Percentiles rank a stretch among this genome's conserved stretches.
phyloP scores from a whole-genome alignment of 2,888 invertebrate species.

The Allolobophora icterica region DNA sequence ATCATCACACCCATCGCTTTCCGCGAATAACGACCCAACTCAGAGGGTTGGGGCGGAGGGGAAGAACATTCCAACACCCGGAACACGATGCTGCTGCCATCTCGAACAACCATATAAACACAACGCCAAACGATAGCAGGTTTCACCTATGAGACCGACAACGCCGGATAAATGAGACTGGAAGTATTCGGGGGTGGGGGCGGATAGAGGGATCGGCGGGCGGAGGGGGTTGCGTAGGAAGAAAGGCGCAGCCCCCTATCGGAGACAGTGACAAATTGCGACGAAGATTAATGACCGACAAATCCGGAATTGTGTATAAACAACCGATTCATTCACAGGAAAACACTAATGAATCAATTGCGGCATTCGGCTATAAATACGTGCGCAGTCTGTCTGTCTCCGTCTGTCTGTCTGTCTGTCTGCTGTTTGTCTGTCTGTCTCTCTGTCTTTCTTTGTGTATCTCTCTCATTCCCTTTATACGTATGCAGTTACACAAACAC shows the following conservation, averaged over 20 bases:
- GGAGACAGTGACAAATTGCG: neutral
- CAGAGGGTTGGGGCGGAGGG: neutral
- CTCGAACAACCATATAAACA: neutral
- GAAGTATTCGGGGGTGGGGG: neutral
- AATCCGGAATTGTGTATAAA: neutral
- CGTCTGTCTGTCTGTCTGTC: neutral
- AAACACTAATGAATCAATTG: neutral
- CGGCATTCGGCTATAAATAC: neutral
- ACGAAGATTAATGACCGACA: constrained; percentile 17
- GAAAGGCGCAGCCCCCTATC: neutral
- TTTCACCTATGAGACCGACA: neutral
- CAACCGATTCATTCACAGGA: neutral
- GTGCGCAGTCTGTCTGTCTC: neutral
- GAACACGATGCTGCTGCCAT: neutral
- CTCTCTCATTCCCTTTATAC: neutral
- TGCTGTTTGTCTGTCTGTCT: neutral
- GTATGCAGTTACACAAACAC: too few relatives aligned
- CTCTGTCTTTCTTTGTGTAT: neutral
- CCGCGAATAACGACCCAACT: constrained; percentile 12
- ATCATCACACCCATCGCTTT: neutral
- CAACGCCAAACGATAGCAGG: neutral
- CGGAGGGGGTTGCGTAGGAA: neutral
- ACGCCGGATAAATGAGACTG: neutral
- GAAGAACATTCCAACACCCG: constrained; percentile 2
- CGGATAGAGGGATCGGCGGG: neutral